These are phyloP conservation scores for Eulemur rubriventer DNA, from an alignment of 2,797 vertebrate species.

Conservation along the genomic window DNA sequence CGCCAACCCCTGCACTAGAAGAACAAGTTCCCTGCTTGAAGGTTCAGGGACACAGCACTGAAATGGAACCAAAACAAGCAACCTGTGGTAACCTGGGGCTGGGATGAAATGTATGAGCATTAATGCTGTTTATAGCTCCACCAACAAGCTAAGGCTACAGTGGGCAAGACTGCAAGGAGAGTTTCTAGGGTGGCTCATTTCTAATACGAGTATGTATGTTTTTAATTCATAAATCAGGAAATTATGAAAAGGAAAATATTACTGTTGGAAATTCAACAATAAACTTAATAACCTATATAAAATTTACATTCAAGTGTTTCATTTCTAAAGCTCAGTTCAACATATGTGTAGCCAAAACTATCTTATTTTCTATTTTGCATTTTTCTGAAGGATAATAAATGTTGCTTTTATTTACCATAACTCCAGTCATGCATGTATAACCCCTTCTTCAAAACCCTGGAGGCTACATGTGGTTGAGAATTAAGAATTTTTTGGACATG, in stretches of 20 bases:
- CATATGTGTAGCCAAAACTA: too few relatives aligned
- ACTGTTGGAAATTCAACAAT: not conserved
- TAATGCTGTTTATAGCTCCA: not conserved
- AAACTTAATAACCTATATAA: not conserved
- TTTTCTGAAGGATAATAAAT: not conserved
- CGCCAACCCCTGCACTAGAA: not conserved
- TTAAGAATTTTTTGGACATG: too few relatives aligned
- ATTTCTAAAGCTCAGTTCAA: not conserved
- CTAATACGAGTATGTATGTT: not conserved
- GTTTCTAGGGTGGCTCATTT: not conserved
- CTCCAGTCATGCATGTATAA: not conserved
- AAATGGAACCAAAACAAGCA: not conserved
- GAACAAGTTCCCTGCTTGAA: not conserved
- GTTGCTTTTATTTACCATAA: not conserved
- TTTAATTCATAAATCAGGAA: not conserved
- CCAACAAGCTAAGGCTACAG: not conserved
- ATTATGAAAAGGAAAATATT: not conserved
- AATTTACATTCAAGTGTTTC: not conserved
- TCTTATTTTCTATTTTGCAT: not conserved
- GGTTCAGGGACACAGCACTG: accelerated
- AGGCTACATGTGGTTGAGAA: not conserved
- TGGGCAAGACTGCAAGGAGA: too few relatives aligned
- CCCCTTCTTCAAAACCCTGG: not conserved
- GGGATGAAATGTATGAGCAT: too few relatives aligned
- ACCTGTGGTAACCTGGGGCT: not conserved